Evolutionary conservation across 2,888 invertebrate genomes (phyloP).

Genomic region (Antitype chi): DNA sequence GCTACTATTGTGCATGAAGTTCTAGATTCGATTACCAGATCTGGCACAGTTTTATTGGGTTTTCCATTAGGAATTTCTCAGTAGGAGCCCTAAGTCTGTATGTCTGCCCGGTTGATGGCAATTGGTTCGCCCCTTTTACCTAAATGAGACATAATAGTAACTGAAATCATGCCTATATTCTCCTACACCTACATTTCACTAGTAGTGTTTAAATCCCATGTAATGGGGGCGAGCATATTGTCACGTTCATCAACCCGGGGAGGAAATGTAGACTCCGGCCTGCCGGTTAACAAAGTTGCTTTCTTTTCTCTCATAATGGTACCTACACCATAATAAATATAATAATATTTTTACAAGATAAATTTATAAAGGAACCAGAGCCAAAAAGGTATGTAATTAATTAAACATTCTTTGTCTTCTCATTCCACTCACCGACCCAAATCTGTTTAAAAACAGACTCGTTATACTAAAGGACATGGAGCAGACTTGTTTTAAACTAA

Average conservation of each 20-base stretch:
- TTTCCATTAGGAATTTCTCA: no score
- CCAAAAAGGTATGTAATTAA: constrained; percentile 15
- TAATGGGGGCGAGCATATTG: not conserved
- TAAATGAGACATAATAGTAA: no score
- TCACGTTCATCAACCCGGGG: not conserved
- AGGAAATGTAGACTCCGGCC: not conserved
- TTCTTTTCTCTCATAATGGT: not conserved
- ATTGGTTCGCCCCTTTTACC: no score
- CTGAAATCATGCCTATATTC: not conserved
- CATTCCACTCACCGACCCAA: not conserved
- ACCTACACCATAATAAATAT: not conserved
- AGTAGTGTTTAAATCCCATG: not conserved
- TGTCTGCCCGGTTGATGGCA: no score
- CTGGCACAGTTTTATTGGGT: no score
- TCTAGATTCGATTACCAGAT: no score
- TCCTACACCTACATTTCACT: not conserved
- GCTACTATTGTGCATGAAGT: no score
- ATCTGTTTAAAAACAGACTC: constrained; percentile 6
- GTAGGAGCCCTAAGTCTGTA: no score
- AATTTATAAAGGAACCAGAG: not conserved
- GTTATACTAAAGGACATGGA: constrained; percentile 13
- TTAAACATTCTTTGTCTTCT: constrained; percentile 23
- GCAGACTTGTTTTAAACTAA: constrained; percentile 39
- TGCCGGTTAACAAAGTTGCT: not conserved
- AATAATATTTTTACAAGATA: not conserved